Base-by-base conservation (phyloP, 64 coral and sea anemone species). In the Dendronephthya gigantea region DNA sequence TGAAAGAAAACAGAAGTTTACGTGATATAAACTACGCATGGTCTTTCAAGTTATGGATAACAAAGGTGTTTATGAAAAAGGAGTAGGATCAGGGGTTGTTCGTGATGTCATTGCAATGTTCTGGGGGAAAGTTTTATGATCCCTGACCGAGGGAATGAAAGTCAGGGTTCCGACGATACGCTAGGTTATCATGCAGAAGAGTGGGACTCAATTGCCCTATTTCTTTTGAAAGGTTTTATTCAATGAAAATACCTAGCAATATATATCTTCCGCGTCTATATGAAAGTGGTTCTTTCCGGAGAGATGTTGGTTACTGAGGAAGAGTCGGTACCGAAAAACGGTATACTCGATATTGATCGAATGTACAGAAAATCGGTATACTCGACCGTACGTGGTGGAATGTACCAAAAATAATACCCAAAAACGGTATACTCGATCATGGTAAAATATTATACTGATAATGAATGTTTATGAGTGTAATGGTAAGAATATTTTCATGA, bases 101-200 rank as follows among this genome's bases (percentile, higher is more conserved):
- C 31, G 72, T 36, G 72, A 79, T 79, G 72, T 79, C 72, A 79
- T 79, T 34, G 72, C 72, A 0, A 79, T 79, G 36, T 79, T 79
- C 22, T 79, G 72, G 72, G 72, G 36, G 36, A 79, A 79, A 29
- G n/a, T 79, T 79, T 39, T 79, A 36, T 39, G 72, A 79, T 79
- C 72, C 6, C 13, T 79, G 36, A 79, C 72, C 2, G 31, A 36
- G 0, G 72, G 72, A 29, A 79, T 33, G 15, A 4, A 79, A 79
- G 72, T 79, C 9, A 34, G 72, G 14, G 29, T 79, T 79, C 72
- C 72, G 29, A 79, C 72, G 37, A 79, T 79, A 16, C 30, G 72
- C 0, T 29, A 79, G 72, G 72, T 39, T 79, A 34, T 39, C 32
- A 79, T 9, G 72, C 72, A 79, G 36, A 79, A 34, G 72, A 79